These are phyloP conservation scores for Stenodera caucasica DNA, from an alignment of 2,888 invertebrate genomes.

Conservation along the genomic window DNA sequence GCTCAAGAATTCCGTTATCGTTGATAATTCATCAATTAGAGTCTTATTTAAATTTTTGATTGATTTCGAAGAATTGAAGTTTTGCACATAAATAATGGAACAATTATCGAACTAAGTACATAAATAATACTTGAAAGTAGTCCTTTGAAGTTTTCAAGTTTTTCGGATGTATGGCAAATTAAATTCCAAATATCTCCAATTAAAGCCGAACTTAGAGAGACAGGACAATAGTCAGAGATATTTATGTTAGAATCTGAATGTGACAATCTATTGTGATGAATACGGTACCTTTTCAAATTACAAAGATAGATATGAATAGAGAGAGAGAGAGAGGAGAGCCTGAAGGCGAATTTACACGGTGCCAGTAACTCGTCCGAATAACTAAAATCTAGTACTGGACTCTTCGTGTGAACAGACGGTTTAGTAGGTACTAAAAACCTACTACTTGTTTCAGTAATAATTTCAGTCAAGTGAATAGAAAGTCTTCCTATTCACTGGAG, in stretches of 20 bases:
- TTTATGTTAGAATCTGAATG: slow-evolving; percentile 46
- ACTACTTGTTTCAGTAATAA: no score
- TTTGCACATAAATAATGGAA: slow-evolving; percentile 13
- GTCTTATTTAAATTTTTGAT: neutral
- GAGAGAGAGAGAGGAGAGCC: no score
- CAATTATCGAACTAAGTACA: slow-evolving; percentile 27
- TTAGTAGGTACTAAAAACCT: no score
- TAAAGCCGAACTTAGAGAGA: slow-evolving; percentile 38
- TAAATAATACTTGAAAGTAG: slow-evolving; percentile 29
- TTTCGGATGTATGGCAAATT: slow-evolving; percentile 28
- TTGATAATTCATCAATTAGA: neutral
- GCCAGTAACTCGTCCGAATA: no score
- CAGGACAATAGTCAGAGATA: slow-evolving; percentile 44
- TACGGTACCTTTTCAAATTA: slow-evolving; percentile 37
- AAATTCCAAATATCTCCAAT: slow-evolving; percentile 46
- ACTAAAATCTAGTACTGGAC: no score
- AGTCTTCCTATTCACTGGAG: no score
- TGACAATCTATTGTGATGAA: slow-evolving; percentile 47
- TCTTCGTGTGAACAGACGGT: no score
- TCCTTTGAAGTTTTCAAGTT: slow-evolving; percentile 27
- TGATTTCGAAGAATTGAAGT: neutral
- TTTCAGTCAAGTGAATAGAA: no score
- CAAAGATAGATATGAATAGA: slow-evolving; percentile 15
- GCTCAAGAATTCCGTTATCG: neutral
- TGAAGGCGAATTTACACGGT: no score